These are phyloP conservation scores for Gortyna flavago DNA, from an alignment of 2,888 invertebrate genomes.

Conservation along the genomic window DNA sequence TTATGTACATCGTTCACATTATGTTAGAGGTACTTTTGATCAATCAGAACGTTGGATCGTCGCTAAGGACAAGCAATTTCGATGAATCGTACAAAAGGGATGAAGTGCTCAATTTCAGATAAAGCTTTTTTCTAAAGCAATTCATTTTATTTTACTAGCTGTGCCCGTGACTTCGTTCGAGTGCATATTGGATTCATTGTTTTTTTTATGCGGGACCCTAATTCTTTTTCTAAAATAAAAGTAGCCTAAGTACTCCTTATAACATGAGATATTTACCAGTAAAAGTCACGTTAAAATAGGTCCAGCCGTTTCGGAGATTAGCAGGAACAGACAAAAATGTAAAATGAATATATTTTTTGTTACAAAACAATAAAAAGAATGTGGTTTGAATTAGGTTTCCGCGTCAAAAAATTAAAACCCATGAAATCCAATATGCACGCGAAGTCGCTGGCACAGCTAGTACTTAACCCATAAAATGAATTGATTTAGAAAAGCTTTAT, in stretches of 20 bases:
- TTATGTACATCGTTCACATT: no score
- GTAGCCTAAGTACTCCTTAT: no score
- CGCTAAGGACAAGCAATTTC: not conserved
- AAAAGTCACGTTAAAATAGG: no score
- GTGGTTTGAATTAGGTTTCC: no score
- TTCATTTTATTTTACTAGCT: not conserved
- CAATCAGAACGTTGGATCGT: not conserved
- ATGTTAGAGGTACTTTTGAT: not conserved
- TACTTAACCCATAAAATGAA: no score
- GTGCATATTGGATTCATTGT: not conserved
- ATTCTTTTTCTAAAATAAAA: not conserved
- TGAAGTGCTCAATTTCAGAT: not conserved
- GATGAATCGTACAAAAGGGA: not conserved
- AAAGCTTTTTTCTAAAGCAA: not conserved
- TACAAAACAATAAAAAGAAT: no score
- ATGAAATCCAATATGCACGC: no score
- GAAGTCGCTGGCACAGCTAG: no score
- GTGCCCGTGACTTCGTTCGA: not conserved
- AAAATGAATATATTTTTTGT: no score
- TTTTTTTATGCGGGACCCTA: not conserved
- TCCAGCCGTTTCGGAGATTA: not conserved
- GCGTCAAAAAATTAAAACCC: no score
- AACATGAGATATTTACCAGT: not conserved
- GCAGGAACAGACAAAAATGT: not conserved
- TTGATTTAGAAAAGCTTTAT: no score